Percentiles rank a stretch among this genome's conserved stretches.
Conservation (phyloP, 2,797 vertebrate genomes). For the Forpus xanthops region DNA sequence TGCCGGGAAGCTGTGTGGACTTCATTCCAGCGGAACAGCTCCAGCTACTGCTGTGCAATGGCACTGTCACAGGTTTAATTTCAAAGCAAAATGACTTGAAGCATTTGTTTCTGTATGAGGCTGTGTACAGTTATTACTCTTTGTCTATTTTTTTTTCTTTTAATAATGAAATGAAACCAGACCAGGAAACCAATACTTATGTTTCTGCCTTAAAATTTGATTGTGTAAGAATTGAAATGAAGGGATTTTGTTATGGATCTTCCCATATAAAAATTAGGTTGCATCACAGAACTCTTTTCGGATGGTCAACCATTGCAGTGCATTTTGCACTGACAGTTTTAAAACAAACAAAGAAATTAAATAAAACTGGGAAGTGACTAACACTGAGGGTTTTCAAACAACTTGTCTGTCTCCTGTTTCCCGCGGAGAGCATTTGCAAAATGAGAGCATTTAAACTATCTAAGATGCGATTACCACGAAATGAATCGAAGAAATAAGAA, state of each 20-base stretch:
- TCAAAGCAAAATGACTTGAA: neutral
- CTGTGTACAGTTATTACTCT: neutral
- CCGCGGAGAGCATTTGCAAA: neutral
- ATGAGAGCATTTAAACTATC: neutral
- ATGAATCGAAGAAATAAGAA: neutral
- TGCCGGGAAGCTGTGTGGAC: rapidly evolving
- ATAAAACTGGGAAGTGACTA: neutral
- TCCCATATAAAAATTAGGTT: neutral
- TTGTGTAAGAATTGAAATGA: neutral
- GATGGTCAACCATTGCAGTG: neutral
- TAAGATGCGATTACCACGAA: neutral
- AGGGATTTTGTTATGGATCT: neutral
- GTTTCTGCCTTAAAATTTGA: neutral
- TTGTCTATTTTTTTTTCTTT: neutral
- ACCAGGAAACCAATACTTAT: neutral
- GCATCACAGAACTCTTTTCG: neutral
- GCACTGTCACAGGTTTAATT: neutral
- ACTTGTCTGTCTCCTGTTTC: neutral
- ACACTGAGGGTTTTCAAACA: neutral
- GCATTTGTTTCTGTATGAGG: neutral
- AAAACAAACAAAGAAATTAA: neutral
- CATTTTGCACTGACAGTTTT: neutral
- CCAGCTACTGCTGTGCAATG: neutral
- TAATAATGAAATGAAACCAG: neutral
- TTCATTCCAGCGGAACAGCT: neutral